Conservation (phyloP, 53 echinoderm and acorn worm species). For the Temnopleurus reevesii region DNA sequence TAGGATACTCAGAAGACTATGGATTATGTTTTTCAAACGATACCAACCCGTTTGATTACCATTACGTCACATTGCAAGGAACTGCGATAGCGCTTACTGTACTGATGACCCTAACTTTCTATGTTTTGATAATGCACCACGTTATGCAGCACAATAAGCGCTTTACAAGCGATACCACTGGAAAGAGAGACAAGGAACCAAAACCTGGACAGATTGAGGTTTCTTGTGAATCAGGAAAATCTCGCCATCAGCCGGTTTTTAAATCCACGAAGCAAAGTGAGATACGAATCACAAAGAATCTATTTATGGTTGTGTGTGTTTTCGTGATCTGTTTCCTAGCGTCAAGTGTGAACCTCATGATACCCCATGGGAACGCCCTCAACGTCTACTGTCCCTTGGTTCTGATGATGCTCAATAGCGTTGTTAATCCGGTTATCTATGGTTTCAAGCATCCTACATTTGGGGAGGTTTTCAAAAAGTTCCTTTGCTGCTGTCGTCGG, state of each 20-base stretch:
- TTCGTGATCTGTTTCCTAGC: background rate
- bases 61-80: background rate
- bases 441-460: background rate
- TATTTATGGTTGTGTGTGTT: background rate
- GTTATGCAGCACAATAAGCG: background rate
- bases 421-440: conserved; percentile 14
- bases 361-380: background rate
- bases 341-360: background rate
- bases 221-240: background rate
- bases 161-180: background rate
- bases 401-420: background rate
- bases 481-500: background rate
- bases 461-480: background rate
- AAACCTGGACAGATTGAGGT: background rate
- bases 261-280: background rate
- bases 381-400: background rate
- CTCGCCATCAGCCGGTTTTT: background rate
- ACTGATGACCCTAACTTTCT: background rate
- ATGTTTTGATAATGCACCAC: background rate
- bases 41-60: background rate
- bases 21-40: background rate
- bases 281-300: background rate
- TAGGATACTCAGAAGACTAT: background rate
- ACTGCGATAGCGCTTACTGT: background rate
- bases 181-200: background rate